These are phyloP conservation scores for Pomatostomus ruficeps DNA, from an alignment of 2,113 vertebrate species.

Conservation along the genomic window DNA sequence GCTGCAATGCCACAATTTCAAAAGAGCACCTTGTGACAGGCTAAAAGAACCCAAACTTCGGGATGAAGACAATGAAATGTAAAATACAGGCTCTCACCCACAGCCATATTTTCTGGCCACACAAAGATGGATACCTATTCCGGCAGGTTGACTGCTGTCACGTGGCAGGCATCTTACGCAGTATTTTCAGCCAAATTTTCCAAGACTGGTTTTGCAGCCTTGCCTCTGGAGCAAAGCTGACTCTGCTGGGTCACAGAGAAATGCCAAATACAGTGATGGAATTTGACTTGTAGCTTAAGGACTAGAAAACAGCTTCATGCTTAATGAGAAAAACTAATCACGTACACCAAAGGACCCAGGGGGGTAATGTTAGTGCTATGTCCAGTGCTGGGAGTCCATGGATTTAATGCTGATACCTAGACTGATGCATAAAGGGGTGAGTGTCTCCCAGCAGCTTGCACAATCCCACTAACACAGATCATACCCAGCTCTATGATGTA, in stretches of 20 bases:
- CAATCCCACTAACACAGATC: neutral
- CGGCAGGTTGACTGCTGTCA: neutral
- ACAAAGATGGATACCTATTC: rapidly evolving
- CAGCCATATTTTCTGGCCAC: neutral
- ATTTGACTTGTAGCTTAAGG: neutral
- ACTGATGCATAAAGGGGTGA: neutral
- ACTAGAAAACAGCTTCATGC: neutral
- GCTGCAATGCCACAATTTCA: neutral
- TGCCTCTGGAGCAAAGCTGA: neutral
- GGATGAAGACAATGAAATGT: neutral
- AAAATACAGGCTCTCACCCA: neutral
- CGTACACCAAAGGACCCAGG: neutral
- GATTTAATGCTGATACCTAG: neutral
- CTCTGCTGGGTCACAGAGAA: neutral
- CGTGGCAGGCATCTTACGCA: neutral
- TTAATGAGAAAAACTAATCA: neutral
- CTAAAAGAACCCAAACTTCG: neutral
- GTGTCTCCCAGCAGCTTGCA: neutral
- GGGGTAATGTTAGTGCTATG: neutral
- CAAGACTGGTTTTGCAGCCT: neutral
- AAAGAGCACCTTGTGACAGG: neutral
- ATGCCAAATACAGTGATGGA: neutral
- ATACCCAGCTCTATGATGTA: neutral
- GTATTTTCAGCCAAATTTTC: neutral
- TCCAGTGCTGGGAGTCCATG: neutral